These are phyloP conservation scores for Liasis olivaceus DNA, from an alignment of 2,797 vertebrate species.

Conservation along the genomic window DNA sequence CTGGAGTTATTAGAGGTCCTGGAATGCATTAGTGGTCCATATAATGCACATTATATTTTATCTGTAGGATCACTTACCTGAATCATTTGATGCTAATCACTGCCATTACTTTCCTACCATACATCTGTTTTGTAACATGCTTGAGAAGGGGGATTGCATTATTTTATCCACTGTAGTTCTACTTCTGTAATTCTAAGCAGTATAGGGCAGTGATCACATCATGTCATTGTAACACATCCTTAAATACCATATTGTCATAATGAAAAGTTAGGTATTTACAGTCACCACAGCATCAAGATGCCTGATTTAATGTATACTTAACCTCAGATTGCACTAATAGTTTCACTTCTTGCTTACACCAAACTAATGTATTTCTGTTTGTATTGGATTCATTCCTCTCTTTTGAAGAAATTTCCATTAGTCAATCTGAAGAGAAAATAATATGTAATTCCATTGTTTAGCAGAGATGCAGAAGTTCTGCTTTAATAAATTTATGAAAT, in stretches of 20 bases:
- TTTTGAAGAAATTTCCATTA: conserved; percentile 30
- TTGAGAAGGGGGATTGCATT: background rate
- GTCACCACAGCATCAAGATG: conserved; percentile 2
- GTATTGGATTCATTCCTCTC: conserved; percentile 33
- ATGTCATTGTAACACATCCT: background rate
- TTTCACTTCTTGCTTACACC: conserved; percentile 18
- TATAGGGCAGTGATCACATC: background rate
- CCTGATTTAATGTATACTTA: background rate
- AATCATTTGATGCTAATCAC: background rate
- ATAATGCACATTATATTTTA: no score
- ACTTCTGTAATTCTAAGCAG: background rate
- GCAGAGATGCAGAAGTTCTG: conserved; percentile 42
- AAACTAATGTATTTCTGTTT: conserved; percentile 8
- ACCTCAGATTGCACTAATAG: background rate
- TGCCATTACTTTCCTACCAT: background rate
- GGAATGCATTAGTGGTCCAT: no score
- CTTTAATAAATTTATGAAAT: conserved; percentile 54
- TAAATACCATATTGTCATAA: background rate
- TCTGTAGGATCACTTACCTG: background rate
- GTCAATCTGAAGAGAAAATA: conserved; percentile 41
- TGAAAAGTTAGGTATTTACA: background rate
- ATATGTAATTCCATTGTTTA: conserved; percentile 40
- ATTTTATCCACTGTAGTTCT: background rate
- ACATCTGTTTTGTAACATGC: background rate
- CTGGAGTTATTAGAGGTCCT: no score